phyloP scores from a whole-genome alignment of 2,113 vertebrate genomes.

The Ursus arctos region DNA sequence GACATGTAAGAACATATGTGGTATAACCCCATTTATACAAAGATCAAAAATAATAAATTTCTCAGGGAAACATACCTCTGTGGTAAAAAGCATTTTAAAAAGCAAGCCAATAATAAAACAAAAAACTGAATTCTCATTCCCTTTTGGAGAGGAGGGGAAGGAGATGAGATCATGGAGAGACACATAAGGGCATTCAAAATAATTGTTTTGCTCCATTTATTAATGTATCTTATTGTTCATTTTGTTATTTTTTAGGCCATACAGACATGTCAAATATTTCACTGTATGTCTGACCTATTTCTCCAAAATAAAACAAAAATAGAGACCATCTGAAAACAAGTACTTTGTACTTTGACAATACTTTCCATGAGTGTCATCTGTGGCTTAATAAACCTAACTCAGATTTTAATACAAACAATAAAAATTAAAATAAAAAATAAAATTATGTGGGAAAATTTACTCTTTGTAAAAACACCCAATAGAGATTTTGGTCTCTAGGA shows the following conservation, averaged over 20 bases:
- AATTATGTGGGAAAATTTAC: not conserved
- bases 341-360: not conserved
- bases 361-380: not conserved
- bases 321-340: not conserved
- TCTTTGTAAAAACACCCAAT: not conserved
- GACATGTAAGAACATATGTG: not conserved
- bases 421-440: conserved; percentile 1
- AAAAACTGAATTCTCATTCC: not conserved
- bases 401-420: not conserved
- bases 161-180: not conserved
- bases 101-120: not conserved
- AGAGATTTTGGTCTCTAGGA: not conserved
- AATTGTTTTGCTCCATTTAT: not conserved
- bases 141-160: not conserved
- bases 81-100: not conserved
- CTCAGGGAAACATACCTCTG: not conserved
- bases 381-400: not conserved
- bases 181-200: not conserved
- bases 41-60: not conserved
- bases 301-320: not conserved
- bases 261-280: not conserved
- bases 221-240: not conserved
- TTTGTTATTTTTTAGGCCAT: not conserved
- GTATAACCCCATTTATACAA: not conserved
- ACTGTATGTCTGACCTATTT: not conserved